Evolutionary conservation across 2,888 invertebrate genomes (phyloP), one percentile per base, ranked within the genome.

Genomic region (Suillia variegata): DNA sequence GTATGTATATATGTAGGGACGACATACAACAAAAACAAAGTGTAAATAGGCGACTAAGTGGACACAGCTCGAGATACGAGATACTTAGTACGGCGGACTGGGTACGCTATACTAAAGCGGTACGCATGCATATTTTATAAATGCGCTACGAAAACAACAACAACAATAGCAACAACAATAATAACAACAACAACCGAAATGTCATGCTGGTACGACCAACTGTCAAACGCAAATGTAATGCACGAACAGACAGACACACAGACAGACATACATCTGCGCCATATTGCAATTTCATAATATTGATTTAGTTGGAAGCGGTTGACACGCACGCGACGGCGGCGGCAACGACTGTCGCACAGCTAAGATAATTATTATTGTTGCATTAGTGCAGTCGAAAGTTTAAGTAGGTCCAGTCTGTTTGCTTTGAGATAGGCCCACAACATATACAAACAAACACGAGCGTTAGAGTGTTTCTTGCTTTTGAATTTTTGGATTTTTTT

Each of bases 181-280:
- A 61, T 64, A 66, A 59, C 59, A 59, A 51, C 62, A 60, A 56
- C 64, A 67, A 62, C 52, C 59, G 33, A 17, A 52, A 56, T 50
- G 54, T 54, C 54, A 56, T 17, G 26, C 31, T 58, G 22, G 42
- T 12, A 20, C 31, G 54, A 45, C 42, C 48, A 55, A 55, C 17
- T 55, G 55, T 55, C 55, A 48, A 33, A 49, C 34, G 21, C 49
- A 49, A 5, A n/a, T n/a, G n/a, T n/a, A n/a, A n/a, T 4, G 10
- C 49, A 33, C 20, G 22, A 34, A 34, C 49, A 34, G 33, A 56
- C 34, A 22, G 33, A 48, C 21, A 33, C 13, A 31, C 48, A 22
- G 2, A 22, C 54, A 6, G 54, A 42, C 54, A 22, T 22, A 24
- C 42, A 38, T 26, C 33, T n/a, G n/a, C 12, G 38, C 38, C 13